These are phyloP conservation scores for Barypeithes pellucidus DNA, from an alignment of 2,888 invertebrate genomes.

Conservation along the genomic window DNA sequence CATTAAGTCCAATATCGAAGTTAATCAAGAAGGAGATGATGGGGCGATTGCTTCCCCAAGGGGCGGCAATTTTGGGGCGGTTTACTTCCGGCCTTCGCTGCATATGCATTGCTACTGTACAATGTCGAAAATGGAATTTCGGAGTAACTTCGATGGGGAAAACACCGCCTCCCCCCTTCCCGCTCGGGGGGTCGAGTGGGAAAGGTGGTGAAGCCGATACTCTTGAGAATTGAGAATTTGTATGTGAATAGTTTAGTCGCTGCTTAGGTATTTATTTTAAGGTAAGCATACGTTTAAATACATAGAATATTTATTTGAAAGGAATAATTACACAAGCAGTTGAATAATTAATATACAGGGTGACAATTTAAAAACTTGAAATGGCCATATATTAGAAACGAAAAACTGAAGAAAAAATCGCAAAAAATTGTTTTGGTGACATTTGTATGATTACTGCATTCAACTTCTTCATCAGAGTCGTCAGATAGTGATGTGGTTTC, in stretches of 20 bases:
- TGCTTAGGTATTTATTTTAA: constrained; percentile 5
- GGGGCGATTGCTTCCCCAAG: constrained; percentile 56
- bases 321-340: too few species aligned
- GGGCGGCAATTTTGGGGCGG: constrained; percentile 44
- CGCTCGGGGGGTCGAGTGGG: constrained; percentile 18
- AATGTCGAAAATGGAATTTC: constrained; percentile 58
- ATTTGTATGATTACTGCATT: too few species aligned
- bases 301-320: too few species aligned
- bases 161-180: constrained; percentile 12
- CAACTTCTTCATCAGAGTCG: too few species aligned
- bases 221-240: constrained; percentile 31
- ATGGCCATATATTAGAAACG: too few species aligned
- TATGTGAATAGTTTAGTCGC: constrained; percentile 10
- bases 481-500: too few species aligned
- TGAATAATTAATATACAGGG: too few species aligned
- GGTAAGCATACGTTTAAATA: not conserved
- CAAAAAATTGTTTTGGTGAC: too few species aligned
- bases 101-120: constrained; percentile 63
- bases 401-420: too few species aligned
- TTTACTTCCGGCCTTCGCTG: constrained; percentile 59
- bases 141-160: constrained; percentile 47
- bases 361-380: too few species aligned
- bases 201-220: constrained; percentile 42
- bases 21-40: constrained; percentile 63
- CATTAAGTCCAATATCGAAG: constrained; percentile 62